phyloP scores from a whole-genome alignment of 2,888 invertebrate genomes.

The Pseudeuparius sepicola region DNA sequence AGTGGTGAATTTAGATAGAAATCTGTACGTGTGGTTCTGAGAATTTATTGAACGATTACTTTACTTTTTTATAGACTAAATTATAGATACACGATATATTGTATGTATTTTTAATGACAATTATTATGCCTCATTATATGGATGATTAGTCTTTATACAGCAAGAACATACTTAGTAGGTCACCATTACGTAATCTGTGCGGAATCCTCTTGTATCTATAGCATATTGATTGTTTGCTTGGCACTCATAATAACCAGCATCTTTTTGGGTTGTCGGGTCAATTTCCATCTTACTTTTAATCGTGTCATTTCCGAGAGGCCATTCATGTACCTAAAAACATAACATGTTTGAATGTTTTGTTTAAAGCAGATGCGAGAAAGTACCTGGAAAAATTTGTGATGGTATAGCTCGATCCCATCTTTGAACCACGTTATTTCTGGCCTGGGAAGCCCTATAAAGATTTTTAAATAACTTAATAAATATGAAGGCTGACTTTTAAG shows the following conservation, averaged over 20 bases:
- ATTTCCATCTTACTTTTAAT: conserved; percentile 67
- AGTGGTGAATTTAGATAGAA: too few species aligned
- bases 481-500: too few species aligned
- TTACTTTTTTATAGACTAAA: too few species aligned
- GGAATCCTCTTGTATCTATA: conserved; percentile 55
- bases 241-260: conserved; percentile 62
- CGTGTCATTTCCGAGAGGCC: conserved; percentile 53
- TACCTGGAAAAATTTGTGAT: conserved; percentile 61
- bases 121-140: too few species aligned
- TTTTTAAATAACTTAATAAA: too few species aligned
- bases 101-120: too few species aligned
- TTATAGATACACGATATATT: too few species aligned
- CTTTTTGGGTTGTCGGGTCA: conserved; percentile 62
- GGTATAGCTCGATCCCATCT: conserved; percentile 64
- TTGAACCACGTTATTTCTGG: conserved; percentile 72
- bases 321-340: conserved; percentile 49
- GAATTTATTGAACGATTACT: too few species aligned
- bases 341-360: neutral
- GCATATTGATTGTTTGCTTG: conserved; percentile 63
- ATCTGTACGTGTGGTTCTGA: too few species aligned
- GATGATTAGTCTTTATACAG: too few species aligned
- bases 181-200: conserved; percentile 53
- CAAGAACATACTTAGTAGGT: conserved; percentile 34
- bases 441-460: conserved; percentile 47
- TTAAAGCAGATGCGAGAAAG: too few species aligned